Percentiles rank a stretch among this genome's conserved stretches.
These are phyloP conservation scores for Furnarius figulus DNA, from an alignment of 2,113 vertebrate genomes.

Conservation along the genomic window DNA sequence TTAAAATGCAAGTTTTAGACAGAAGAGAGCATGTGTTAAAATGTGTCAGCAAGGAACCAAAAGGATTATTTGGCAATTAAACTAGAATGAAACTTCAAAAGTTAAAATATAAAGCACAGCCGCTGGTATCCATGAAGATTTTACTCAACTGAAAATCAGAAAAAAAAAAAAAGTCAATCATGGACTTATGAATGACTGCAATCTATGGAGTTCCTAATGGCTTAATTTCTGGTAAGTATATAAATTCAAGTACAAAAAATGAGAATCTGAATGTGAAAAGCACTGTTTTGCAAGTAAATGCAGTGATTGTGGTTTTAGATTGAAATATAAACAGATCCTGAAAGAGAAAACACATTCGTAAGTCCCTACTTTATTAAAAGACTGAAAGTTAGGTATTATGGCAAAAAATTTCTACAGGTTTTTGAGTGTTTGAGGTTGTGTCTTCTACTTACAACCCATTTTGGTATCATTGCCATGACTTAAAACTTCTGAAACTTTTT, in stretches of 20 bases:
- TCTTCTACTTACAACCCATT: background rate
- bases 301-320: rapidly evolving
- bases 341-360: background rate
- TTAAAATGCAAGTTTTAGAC: background rate
- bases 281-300: background rate
- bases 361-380: background rate
- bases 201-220: background rate
- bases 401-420: background rate
- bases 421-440: background rate
- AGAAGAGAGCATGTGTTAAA: background rate
- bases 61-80: background rate
- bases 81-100: background rate
- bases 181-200: background rate
- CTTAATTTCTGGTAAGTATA: background rate
- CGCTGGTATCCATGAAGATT: background rate
- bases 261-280: background rate
- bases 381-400: background rate
- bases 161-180: background rate
- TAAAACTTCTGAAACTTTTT: background rate
- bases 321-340: background rate
- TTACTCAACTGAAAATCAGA: background rate
- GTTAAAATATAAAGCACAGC: background rate
- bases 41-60: background rate
- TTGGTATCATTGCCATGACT: background rate
- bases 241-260: background rate